Evolutionary conservation across 2,113 vertebrate genomes (phyloP).

Genomic region (Ciconia boyciana): DNA sequence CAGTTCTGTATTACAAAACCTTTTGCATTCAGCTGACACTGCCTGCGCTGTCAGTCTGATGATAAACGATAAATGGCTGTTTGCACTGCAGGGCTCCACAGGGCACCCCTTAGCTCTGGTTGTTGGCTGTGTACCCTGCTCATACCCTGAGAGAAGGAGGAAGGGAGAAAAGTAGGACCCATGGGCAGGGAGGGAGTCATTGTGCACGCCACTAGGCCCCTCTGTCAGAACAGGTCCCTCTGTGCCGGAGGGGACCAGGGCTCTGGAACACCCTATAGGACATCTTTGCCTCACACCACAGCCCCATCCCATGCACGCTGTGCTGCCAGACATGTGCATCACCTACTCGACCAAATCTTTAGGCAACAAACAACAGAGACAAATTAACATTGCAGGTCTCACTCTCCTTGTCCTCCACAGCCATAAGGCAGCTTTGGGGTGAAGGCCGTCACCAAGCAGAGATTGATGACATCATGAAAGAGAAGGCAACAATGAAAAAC

Average conservation of each 20-base stretch:
- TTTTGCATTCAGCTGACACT: neutral
- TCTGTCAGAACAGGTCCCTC: neutral
- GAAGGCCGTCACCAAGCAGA: conserved; percentile 71
- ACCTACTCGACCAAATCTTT: neutral
- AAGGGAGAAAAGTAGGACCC: neutral
- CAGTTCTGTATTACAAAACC: neutral
- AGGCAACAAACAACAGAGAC: neutral
- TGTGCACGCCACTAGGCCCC: neutral
- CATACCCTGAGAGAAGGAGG: neutral
- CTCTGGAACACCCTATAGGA: neutral
- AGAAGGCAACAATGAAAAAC: conserved; percentile 68
- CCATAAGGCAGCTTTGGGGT: conserved; percentile 81
- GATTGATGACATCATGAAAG: conserved; percentile 81
- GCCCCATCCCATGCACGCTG: neutral
- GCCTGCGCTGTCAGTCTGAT: neutral
- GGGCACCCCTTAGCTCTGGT: neutral
- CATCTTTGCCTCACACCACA: neutral
- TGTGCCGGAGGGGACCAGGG: neutral
- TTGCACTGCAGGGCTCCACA: neutral
- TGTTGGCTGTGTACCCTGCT: neutral
- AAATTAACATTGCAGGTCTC: conserved; percentile 26
- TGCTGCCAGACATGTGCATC: neutral
- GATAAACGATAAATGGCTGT: neutral
- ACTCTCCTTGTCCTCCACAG: conserved; percentile 62
- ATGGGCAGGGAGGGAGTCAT: neutral